Conservation (phyloP, 2,113 vertebrate species). For the Scolopax mira region DNA sequence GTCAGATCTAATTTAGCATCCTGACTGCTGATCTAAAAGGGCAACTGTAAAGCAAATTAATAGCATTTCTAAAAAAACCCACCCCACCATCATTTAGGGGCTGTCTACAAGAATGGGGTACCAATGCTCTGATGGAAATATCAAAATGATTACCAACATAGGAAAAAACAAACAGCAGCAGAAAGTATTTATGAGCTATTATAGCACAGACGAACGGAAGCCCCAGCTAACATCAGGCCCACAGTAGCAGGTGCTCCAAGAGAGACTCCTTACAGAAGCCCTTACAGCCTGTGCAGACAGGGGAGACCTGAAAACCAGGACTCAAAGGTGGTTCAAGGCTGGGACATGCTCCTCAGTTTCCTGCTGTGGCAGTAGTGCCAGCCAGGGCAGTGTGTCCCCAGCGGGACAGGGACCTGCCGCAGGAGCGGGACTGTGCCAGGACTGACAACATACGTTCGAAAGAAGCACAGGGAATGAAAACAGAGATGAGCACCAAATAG, state of each 20-base stretch:
- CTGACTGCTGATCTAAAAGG: neutral
- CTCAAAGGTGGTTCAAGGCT: fast-evolving
- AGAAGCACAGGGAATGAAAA: neutral
- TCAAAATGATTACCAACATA: neutral
- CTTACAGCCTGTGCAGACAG: fast-evolving
- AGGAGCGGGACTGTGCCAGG: fast-evolving
- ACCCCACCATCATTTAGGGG: neutral
- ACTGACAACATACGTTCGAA: neutral
- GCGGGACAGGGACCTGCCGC: neutral
- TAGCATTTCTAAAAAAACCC: neutral
- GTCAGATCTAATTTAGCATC: neutral
- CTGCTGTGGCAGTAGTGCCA: fast-evolving
- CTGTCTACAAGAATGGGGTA: neutral
- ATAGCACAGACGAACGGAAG: fast-evolving
- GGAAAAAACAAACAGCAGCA: neutral
- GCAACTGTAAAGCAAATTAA: neutral
- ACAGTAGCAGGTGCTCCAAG: fast-evolving
- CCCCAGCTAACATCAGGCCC: neutral
- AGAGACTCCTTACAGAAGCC: neutral
- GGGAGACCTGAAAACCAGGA: too few relatives aligned
- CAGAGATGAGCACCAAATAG: neutral
- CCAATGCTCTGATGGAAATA: neutral
- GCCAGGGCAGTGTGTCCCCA: fast-evolving
- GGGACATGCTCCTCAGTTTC: neutral
- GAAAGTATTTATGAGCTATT: too few relatives aligned